Conservation (phyloP, 37 sponge, comb jelly and placozoan species). For the Chondrosia reniformis region DNA sequence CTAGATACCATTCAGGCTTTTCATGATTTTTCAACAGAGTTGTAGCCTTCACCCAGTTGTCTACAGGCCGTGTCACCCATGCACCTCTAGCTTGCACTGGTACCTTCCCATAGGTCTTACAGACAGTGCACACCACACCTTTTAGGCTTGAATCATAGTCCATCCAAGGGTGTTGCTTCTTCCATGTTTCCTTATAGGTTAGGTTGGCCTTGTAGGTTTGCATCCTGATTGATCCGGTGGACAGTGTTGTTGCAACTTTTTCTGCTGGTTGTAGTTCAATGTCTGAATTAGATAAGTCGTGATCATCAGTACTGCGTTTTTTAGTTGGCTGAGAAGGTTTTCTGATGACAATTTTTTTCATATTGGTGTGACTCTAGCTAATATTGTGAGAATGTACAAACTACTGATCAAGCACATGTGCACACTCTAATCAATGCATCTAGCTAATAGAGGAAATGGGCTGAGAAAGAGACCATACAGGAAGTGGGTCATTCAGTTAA, state of each 20-base stretch:
- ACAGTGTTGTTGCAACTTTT: neutral
- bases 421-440: neutral
- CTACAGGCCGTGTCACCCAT: conserved; percentile 8
- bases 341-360: neutral
- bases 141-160: conserved; percentile 7
- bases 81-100: conserved; percentile 19
- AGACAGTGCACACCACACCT: conserved; percentile 6
- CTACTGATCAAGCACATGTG: neutral
- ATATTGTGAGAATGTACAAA: neutral
- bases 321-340: neutral
- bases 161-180: conserved; percentile 21
- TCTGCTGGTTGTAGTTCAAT: neutral
- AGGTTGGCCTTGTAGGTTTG: conserved; percentile 37
- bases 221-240: conserved; percentile 13
- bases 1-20: conserved; percentile 22
- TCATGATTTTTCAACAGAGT: conserved; percentile 18
- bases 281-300: neutral
- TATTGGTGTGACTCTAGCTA: neutral
- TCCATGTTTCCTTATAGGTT: conserved; percentile 26
- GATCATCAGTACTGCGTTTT: neutral
- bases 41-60: conserved; percentile 15
- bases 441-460: too few species aligned
- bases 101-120: neutral
- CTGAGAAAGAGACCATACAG: too few species aligned
- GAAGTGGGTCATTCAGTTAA: too few species aligned